phyloP scores from a whole-genome alignment of 2,888 invertebrate species.

The Stratiomys singularior region DNA sequence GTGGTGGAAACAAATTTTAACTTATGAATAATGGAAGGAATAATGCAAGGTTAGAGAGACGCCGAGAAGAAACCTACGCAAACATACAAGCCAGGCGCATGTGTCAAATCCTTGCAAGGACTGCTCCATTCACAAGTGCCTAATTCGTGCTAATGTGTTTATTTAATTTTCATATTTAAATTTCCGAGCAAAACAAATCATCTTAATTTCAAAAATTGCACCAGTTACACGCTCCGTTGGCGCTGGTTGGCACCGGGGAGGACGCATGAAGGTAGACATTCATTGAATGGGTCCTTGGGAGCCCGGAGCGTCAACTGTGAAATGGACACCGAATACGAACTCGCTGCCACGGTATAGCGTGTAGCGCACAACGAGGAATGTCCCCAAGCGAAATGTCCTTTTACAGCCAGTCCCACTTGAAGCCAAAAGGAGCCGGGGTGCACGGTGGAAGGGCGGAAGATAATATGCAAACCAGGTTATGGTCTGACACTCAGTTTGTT shows the following conservation, averaged over 20 bases:
- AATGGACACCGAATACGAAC: neutral
- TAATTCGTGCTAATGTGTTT: conserved; percentile 39
- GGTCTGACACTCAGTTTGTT: conserved; percentile 37
- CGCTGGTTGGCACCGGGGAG: neutral
- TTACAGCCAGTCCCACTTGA: neutral
- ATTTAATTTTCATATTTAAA: conserved; percentile 44
- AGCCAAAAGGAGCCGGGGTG: conserved; percentile 2
- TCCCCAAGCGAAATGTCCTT: conserved; percentile 7
- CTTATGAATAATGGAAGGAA: too few relatives aligned
- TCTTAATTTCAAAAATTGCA: conserved; percentile 39
- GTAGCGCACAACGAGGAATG: neutral
- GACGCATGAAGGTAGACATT: neutral
- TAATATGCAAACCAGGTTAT: conserved; percentile 44
- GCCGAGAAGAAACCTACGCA: too few relatives aligned
- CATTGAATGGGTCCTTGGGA: neutral
- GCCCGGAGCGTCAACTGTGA: neutral
- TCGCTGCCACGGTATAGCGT: too few relatives aligned
- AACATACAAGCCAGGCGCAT: neutral
- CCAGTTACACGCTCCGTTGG: conserved; percentile 30
- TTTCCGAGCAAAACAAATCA: conserved; percentile 35
- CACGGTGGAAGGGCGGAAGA: neutral
- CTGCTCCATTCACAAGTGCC: neutral
- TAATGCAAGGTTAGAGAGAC: too few relatives aligned
- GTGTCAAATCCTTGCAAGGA: neutral
- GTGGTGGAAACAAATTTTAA: too few relatives aligned